Conservation (phyloP, 2,797 vertebrate species). For the Hirundo rustica region DNA sequence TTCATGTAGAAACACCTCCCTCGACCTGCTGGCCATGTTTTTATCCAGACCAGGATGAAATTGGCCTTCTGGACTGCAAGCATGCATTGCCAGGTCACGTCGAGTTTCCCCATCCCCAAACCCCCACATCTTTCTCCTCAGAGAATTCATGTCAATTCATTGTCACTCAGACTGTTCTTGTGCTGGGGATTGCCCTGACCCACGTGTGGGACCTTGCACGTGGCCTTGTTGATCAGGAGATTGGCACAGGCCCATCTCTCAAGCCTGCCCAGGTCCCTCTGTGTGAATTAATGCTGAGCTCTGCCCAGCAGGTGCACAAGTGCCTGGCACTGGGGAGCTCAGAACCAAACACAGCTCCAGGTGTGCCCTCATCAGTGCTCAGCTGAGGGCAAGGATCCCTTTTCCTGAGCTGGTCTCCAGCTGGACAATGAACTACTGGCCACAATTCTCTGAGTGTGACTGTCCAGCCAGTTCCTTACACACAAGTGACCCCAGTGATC, state of each 20-base stretch:
- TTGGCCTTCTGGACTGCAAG: neutral
- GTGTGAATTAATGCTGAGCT: neutral
- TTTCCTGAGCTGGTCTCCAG: neutral
- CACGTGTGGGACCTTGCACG: neutral
- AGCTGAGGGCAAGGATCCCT: neutral
- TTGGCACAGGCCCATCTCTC: neutral
- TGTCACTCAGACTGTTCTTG: neutral
- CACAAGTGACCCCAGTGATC: neutral
- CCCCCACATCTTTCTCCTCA: neutral
- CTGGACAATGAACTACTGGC: neutral
- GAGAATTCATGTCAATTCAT: too few relatives aligned
- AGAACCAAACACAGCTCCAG: neutral
- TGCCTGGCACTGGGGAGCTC: neutral
- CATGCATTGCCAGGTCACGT: neutral
- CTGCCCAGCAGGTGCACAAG: neutral
- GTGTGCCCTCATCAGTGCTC: neutral
- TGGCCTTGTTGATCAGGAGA: neutral
- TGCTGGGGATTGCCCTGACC: neutral
- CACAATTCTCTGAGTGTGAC: neutral
- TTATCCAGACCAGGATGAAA: neutral
- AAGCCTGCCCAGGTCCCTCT: neutral
- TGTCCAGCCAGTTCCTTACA: neutral
- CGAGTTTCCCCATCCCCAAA: neutral
- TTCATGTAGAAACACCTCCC: neutral
- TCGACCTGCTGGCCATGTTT: neutral